Conservation (phyloP, 2,113 vertebrate species). For the Lepus americanus region DNA sequence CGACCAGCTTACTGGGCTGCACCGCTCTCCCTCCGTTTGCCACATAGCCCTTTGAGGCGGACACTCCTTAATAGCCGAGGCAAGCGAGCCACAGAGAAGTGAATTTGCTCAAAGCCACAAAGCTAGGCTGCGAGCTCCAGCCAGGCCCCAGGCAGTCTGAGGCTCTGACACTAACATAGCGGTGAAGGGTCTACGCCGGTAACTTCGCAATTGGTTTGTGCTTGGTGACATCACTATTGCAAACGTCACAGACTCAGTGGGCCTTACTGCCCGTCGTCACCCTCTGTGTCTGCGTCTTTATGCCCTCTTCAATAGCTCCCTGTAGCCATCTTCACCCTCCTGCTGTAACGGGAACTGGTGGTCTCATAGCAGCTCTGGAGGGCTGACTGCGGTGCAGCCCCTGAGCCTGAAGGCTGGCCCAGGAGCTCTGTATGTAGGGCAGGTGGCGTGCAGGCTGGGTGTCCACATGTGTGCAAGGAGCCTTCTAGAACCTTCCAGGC, state of each 20-base stretch:
- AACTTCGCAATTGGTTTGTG: background rate
- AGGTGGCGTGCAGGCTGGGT: background rate
- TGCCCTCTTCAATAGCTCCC: background rate
- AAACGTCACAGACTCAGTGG: background rate
- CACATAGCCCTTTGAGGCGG: background rate
- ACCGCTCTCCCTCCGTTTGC: background rate
- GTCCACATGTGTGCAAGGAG: background rate
- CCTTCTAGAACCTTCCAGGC: background rate
- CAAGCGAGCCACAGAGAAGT: background rate
- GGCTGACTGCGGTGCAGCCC: no score
- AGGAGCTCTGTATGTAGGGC: no score
- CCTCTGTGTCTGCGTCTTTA: background rate
- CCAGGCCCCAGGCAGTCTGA: background rate
- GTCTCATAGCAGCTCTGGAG: no score
- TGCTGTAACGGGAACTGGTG: background rate
- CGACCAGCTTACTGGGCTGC: background rate
- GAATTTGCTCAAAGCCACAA: background rate
- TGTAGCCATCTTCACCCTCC: background rate
- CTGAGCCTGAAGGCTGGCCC: no score
- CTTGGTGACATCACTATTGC: background rate
- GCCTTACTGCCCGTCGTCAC: background rate
- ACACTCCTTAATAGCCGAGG: background rate
- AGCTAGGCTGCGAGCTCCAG: background rate
- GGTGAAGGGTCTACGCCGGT: background rate
- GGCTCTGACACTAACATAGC: background rate